These are phyloP conservation scores for Drosophila histrio DNA, from an alignment of 2,888 invertebrate species.

Conservation along the genomic window DNA sequence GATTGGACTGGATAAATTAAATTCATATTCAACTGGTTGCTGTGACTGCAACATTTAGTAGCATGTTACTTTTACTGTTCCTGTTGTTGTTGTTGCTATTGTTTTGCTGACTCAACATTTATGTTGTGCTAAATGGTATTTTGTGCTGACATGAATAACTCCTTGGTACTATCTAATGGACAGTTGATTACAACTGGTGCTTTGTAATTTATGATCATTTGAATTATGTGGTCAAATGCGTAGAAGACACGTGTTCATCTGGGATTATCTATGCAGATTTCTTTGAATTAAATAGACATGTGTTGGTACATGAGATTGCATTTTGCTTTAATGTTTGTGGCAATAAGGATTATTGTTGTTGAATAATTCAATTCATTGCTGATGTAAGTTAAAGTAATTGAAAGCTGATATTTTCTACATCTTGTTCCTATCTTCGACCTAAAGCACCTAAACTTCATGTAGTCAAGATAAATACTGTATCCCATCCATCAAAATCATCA, in stretches of 20 bases:
- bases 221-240: conserved; percentile 25
- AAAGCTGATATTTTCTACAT: conserved; percentile 6
- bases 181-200: conserved; percentile 54
- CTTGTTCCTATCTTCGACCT: background rate
- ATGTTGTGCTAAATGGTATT: conserved; percentile 45
- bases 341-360: background rate
- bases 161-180: conserved; percentile 24
- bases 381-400: conserved; percentile 4
- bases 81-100: conserved; percentile 14
- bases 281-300: conserved; percentile 1
- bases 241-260: conserved; percentile 5
- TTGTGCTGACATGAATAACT: conserved; percentile 50
- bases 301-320: conserved; percentile 1
- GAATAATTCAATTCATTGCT: background rate
- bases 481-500: conserved; percentile 54
- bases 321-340: background rate
- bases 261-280: conserved; percentile 34
- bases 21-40: conserved; percentile 70
- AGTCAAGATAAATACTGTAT: conserved; percentile 33
- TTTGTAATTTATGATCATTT: conserved; percentile 43
- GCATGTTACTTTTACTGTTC: conserved; percentile 4
- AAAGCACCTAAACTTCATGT: conserved; percentile 26
- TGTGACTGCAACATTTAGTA: conserved; percentile 26
- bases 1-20: conserved; percentile 19
- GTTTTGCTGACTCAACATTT: conserved; percentile 40